Evolutionary conservation across 2,888 invertebrate species (phyloP), one percentile per base, ranked within the genome.

Genomic region (Acleris literana): DNA sequence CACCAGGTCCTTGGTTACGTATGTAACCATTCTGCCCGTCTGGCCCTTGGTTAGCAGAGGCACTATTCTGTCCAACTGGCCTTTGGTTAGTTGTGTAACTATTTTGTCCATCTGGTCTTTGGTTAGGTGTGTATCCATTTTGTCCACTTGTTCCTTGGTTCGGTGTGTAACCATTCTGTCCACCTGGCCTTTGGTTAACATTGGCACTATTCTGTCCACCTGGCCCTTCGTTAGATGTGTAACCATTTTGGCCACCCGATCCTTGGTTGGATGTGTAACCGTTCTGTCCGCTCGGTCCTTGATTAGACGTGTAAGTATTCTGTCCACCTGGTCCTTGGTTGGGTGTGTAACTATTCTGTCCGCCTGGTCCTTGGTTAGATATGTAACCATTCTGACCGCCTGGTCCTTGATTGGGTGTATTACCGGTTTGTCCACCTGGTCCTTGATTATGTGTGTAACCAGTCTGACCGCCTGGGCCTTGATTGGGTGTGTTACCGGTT

Each of bases 401-500:
- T 2, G 56, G 56, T 44, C 56, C 25, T 46, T 46, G 56, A 5
- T 13, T 46, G 0, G 44, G 5, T n/a, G 46, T 11, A n/a, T 46
- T 22, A 25, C 22, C 56, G 9, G 22, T 25, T 17, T 25, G 46
- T 17, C 25, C 71, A 43, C 71, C 69, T 53, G 46, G 64, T n/a
- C 71, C 63, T 20, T 57, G 56, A 13, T 11, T 22, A 0, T 44
- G 11, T 6, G 25, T 3, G 13, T 46, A 25, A 11, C 46, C 46
- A 2, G 56, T 60, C 0, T 63, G 55, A 0, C 63, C 48, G 33
- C 58, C 56, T 16, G 63, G 48, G 55, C 64, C 53, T 22, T 57
- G 29, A 57, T 67, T 57, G 16, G 65, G 20, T 22, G 68, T 63
- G 0, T 52, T 20, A 1, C 57, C 67, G 48, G 64, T 70, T 29